Percentiles rank a stretch among this genome's conserved stretches.
These are phyloP conservation scores for Pagetopsis macropterus DNA, from an alignment of 2,797 vertebrate species.

Conservation along the genomic window DNA sequence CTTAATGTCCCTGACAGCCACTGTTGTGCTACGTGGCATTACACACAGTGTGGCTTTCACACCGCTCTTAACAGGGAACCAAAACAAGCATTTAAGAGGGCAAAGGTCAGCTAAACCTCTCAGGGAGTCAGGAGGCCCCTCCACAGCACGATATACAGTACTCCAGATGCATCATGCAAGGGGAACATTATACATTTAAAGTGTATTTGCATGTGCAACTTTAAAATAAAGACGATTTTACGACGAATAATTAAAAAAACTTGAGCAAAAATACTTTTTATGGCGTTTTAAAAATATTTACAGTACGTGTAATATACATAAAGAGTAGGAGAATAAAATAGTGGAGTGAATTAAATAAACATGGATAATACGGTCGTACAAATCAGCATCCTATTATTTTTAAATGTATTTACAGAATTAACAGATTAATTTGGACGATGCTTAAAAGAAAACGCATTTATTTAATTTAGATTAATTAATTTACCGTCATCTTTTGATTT, in stretches of 20 bases:
- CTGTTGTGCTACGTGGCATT: conserved; percentile 71
- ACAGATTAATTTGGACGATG: neutral
- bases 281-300: neutral
- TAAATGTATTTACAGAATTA: too few relatives aligned
- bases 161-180: conserved; percentile 22
- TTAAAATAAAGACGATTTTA: conserved; percentile 21
- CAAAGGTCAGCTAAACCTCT: conserved; percentile 63
- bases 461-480: neutral
- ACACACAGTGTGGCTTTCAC: conserved; percentile 68
- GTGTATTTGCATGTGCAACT: conserved; percentile 16
- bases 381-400: neutral
- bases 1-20: conserved; percentile 69
- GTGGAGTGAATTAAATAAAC: neutral
- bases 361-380: neutral
- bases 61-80: conserved; percentile 52
- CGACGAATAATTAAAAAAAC: neutral
- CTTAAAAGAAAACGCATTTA: conserved; percentile 1
- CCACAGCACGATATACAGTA: conserved; percentile 40
- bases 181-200: conserved; percentile 15
- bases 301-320: neutral
- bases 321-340: neutral
- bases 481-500: neutral
- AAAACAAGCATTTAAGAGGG: conserved; percentile 56
- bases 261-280: neutral
- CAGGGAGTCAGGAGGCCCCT: conserved; percentile 30